Evolutionary conservation across 2,113 vertebrate genomes (phyloP), one percentile per base, ranked within the genome.

Genomic region (Alouatta palliata): DNA sequence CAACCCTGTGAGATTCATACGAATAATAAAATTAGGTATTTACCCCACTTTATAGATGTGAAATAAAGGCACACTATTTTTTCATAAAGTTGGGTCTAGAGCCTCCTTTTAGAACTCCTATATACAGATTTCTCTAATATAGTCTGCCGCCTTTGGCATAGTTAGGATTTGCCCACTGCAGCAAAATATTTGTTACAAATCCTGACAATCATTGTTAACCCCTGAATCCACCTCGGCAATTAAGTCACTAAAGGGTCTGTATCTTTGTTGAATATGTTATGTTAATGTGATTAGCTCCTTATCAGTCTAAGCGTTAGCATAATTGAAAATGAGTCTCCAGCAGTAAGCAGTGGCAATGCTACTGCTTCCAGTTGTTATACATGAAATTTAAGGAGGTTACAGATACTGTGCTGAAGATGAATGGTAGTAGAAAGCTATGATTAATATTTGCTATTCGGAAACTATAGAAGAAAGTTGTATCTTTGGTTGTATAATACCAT

Each of bases 361-460:
- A 94, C 20, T 95, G 32, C 54, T 91, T 61, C 25, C 73, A 86
- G 0, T 85, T 92, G 71, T 61, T 86, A 54, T 66, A 84, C 32
- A 56, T 89, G 71, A 88, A 90, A 96, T 30, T 94, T 81, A 68
- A 97, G 90, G 96, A n/a, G 13, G 43, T 92, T 79, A 92, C 77
- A 82, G 73, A 94, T 94, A 90, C 85, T 92, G 20, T 90, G 61
- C 23, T 82, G 68, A 95, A 92, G 68, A 90, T 87, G 68, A 54
- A 91, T 87, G 54, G 47, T 37, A 95, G 92, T 79, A 87, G 21
- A 87, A 45, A 94, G 30, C n/a, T 87, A 35, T 85, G 92, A 94
- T 96, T 96, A 93, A 94, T 88, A 75, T 25, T 70, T 77, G 68
- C 86, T 95, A 64, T 96, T 96, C 86, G 73, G 81, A 95, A 97